These are phyloP conservation scores for Phyllostomus hastatus DNA, from an alignment of 2,113 vertebrate species.

Conservation along the genomic window DNA sequence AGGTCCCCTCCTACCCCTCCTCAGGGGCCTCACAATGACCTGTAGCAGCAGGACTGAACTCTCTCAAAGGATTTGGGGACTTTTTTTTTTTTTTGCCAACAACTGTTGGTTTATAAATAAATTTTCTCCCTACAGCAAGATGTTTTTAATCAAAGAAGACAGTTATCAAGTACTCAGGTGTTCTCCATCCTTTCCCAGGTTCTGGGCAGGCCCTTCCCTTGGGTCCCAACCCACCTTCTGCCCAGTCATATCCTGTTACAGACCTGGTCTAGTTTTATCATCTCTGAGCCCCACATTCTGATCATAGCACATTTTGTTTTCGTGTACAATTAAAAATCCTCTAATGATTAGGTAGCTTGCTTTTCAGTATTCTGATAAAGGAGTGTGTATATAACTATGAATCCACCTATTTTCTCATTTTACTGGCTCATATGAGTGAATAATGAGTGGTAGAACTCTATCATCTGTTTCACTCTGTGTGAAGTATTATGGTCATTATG, in stretches of 20 bases:
- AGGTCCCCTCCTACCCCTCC: rapidly evolving
- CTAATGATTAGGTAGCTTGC: neutral
- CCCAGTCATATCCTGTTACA: neutral
- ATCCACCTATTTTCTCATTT: neutral
- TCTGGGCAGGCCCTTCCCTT: neutral
- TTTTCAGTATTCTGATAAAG: neutral
- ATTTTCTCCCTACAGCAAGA: neutral
- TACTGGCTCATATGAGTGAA: neutral
- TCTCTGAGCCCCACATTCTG: neutral
- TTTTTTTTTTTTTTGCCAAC: neutral
- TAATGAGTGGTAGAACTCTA: neutral
- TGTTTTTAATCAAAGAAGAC: neutral
- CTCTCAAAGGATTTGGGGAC: neutral
- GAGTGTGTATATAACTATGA: neutral
- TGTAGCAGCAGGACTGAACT: neutral
- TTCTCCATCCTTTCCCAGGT: neutral
- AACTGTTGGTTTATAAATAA: neutral
- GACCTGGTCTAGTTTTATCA: neutral
- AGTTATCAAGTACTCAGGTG: neutral
- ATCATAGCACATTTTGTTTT: neutral
- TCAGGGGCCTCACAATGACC: neutral
- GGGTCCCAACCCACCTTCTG: neutral
- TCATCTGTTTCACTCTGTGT: neutral
- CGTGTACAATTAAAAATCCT: neutral
- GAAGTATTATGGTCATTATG: neutral